These are phyloP conservation scores for Scaptomyza pallida DNA, from an alignment of 1,140 invertebrate genomes.

Conservation along the genomic window DNA sequence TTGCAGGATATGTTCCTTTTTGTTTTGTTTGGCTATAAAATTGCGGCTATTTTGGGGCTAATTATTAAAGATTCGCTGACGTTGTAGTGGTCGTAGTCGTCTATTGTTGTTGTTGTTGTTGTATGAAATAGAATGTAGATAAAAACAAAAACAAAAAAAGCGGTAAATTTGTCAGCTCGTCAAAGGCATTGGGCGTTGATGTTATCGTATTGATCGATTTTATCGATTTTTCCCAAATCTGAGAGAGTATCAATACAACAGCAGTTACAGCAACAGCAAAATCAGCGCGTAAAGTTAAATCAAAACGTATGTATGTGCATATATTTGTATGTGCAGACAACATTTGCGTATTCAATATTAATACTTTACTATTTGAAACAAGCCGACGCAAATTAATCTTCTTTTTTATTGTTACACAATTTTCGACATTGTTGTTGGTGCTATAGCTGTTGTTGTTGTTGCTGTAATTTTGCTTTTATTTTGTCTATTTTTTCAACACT, in stretches of 20 bases:
- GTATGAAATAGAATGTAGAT: slow-evolving; percentile 36
- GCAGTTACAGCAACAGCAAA: slow-evolving; percentile 12
- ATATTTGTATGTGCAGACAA: too few relatives aligned
- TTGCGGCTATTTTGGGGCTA: slow-evolving; percentile 42
- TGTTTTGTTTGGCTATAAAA: slow-evolving; percentile 33
- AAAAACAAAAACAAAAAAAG: slow-evolving; percentile 58
- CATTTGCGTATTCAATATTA: slow-evolving; percentile 1
- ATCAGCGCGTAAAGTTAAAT: slow-evolving; percentile 4
- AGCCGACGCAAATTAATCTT: slow-evolving; percentile 8
- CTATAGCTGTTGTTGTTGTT: slow-evolving; percentile 29
- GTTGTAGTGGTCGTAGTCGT: slow-evolving; percentile 32
- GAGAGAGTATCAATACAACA: slow-evolving; percentile 4
- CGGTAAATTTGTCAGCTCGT: slow-evolving; percentile 44
- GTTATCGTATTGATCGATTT: slow-evolving; percentile 69
- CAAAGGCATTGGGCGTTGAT: slow-evolving; percentile 16
- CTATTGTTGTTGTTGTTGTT: slow-evolving; percentile 18
- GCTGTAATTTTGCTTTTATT: slow-evolving; percentile 27
- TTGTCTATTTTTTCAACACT: slow-evolving; percentile 36
- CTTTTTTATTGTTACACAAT: slow-evolving; percentile 69
- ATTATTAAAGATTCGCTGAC: slow-evolving; percentile 49
- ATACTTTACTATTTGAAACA: slow-evolving; percentile 31
- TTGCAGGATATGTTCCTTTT: slow-evolving; percentile 36
- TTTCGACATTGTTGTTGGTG: slow-evolving; percentile 29
- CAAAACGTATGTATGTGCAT: slow-evolving; percentile 4
- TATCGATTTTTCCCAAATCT: slow-evolving; percentile 62